A percentile compares a stretch with the other conserved stretches of the same genome.
Evolutionary conservation across 2,888 invertebrate species (phyloP).

Genomic region (Tetanocera ferruginea): DNA sequence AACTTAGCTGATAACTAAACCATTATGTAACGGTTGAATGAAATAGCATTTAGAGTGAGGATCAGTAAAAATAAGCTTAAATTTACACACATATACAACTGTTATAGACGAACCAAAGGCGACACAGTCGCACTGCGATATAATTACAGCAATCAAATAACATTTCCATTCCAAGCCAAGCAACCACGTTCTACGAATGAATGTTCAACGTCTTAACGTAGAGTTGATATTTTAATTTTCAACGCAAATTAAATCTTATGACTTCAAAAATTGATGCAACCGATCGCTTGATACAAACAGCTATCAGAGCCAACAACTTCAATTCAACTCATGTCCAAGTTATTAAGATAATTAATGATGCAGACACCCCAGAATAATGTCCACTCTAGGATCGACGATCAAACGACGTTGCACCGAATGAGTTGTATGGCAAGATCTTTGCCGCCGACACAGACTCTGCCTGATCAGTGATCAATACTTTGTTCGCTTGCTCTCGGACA

Average conservation of each 20-base stretch:
- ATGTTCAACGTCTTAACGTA: not conserved
- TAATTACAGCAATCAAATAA: slow-evolving; percentile 26
- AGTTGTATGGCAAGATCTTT: not conserved
- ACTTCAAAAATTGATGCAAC: not conserved
- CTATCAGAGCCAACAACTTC: not conserved
- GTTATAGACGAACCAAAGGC: not conserved
- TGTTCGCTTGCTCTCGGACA: not conserved
- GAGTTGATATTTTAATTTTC: slow-evolving; percentile 26
- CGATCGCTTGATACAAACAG: slow-evolving; percentile 5
- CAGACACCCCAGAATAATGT: slow-evolving; percentile 66
- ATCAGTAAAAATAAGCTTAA: not conserved
- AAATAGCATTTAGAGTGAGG: not conserved
- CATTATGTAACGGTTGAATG: too few relatives aligned
- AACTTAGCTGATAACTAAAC: not conserved
- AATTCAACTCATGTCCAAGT: slow-evolving; percentile 61
- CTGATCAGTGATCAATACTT: slow-evolving; percentile 11
- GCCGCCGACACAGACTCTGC: slow-evolving; percentile 17
- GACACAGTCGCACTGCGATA: not conserved
- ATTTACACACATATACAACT: not conserved
- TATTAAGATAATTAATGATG: slow-evolving; percentile 67
- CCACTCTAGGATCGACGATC: slow-evolving; percentile 45
- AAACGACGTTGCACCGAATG: slow-evolving; percentile 10
- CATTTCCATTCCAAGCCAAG: not conserved
- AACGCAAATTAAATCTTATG: slow-evolving; percentile 15
- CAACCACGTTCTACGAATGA: not conserved